These are phyloP conservation scores for Ivindomyrus marchei DNA, from an alignment of 2,113 vertebrate genomes.

Conservation along the genomic window DNA sequence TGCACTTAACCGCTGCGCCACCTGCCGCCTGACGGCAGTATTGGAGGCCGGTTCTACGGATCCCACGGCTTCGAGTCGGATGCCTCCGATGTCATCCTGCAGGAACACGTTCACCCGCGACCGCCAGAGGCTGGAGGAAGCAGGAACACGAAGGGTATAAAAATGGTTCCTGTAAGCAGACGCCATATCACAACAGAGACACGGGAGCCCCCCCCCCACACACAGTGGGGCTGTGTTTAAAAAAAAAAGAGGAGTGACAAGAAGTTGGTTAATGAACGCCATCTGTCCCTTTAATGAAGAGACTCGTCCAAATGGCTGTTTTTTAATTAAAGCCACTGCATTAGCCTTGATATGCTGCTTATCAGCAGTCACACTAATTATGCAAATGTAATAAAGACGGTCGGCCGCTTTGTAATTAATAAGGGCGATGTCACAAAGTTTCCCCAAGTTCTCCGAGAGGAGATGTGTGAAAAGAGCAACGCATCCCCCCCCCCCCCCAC, in stretches of 20 bases:
- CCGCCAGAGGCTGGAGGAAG: background rate
- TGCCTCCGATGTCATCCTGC: background rate
- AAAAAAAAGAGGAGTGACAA: constrained; percentile 52
- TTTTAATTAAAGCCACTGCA: constrained; percentile 68
- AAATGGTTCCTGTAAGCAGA: background rate
- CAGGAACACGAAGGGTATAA: background rate
- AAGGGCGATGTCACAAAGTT: constrained; percentile 46
- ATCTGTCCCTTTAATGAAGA: constrained; percentile 66
- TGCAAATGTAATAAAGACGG: constrained; percentile 65
- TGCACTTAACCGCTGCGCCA: background rate
- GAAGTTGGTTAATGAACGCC: constrained; percentile 59
- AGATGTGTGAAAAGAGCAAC: background rate
- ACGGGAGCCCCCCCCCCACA: background rate
- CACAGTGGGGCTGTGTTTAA: background rate
- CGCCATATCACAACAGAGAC: background rate
- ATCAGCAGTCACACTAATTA: constrained; percentile 63
- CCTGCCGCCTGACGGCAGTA: background rate
- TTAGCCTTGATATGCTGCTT: constrained; percentile 66
- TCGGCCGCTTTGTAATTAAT: constrained; percentile 52
- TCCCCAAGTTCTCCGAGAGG: constrained; percentile 37
- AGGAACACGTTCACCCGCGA: background rate
- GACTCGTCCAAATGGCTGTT: constrained; percentile 61
- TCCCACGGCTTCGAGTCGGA: background rate
- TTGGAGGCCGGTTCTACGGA: background rate
- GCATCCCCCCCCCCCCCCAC: background rate